Conservation (phyloP, 2,113 vertebrate species). For the Chamaea fasciata region DNA sequence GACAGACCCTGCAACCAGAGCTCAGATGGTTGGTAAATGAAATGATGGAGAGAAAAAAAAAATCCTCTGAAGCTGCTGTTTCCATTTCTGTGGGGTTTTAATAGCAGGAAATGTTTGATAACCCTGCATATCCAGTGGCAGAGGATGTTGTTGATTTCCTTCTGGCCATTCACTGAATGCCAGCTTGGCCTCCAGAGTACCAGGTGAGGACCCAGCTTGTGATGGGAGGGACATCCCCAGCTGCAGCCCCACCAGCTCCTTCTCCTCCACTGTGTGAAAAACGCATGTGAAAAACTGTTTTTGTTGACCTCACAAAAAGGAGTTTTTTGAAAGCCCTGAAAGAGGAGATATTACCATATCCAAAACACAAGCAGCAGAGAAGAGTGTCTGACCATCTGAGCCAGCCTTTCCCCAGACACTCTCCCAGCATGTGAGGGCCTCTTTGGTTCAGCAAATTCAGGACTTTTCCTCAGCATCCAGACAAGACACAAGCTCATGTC, state of each 20-base stretch:
- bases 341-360: not conserved
- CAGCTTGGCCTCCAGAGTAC: not conserved
- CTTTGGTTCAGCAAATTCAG: not conserved
- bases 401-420: not conserved
- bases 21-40: not conserved
- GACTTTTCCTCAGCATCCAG: not conserved
- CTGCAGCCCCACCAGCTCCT: rapidly evolving
- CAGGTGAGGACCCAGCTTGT: not conserved
- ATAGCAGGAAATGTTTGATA: not conserved
- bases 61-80: not conserved
- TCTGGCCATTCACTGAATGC: not conserved
- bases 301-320: not conserved
- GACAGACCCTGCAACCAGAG: not conserved
- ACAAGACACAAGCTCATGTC: not conserved
- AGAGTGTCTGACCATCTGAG: not conserved
- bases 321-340: not conserved
- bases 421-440: not conserved
- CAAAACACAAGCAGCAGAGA: not conserved
- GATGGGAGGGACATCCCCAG: not conserved
- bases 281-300: not conserved
- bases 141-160: not conserved
- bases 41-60: not conserved
- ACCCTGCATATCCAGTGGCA: not conserved
- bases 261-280: not conserved
- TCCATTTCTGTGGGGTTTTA: not conserved